Evolutionary conservation across 1,140 invertebrate genomes (phyloP).

Genomic region (Daktulosphaira vitifoliae): DNA sequence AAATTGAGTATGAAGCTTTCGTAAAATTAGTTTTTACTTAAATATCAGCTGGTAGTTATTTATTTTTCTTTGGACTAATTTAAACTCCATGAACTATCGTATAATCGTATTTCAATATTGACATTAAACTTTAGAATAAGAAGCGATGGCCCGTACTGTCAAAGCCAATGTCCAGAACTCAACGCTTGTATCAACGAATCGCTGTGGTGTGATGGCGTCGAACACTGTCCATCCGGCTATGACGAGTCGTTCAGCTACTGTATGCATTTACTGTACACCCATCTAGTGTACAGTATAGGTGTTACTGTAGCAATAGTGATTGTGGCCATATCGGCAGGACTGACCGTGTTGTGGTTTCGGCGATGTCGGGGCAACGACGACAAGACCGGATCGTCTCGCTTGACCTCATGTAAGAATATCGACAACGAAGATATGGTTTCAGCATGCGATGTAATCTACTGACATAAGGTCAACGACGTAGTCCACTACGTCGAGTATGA

Average conservation of each 20-base stretch:
- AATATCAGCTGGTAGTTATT: too few species aligned
- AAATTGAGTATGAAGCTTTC: too few species aligned
- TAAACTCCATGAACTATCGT: too few species aligned
- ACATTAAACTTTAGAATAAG: slow-evolving; percentile 1
- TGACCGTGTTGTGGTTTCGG: slow-evolving; percentile 18
- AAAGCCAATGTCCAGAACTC: slow-evolving; percentile 70
- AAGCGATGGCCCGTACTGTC: slow-evolving; percentile 50
- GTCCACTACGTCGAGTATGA: slow-evolving; percentile 82
- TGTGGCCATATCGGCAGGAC: slow-evolving; percentile 19
- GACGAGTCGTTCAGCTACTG: slow-evolving; percentile 75
- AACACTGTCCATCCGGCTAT: slow-evolving; percentile 72
- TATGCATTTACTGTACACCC: slow-evolving; percentile 55
- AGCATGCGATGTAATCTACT: slow-evolving; percentile 68
- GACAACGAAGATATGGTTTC: slow-evolving; percentile 40
- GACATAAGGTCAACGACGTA: slow-evolving; percentile 79
- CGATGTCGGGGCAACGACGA: background rate
- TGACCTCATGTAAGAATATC: background rate
- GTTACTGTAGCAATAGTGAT: slow-evolving; percentile 41
- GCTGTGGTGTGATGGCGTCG: slow-evolving; percentile 79
- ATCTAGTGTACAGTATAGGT: slow-evolving; percentile 56
- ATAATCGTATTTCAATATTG: too few species aligned
- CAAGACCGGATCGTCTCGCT: background rate
- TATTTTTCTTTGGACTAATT: too few species aligned
- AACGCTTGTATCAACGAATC: slow-evolving; percentile 78
- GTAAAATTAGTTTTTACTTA: too few species aligned